Base-by-base conservation (phyloP, 2,888 invertebrate genomes). In the Erebia ligea region DNA sequence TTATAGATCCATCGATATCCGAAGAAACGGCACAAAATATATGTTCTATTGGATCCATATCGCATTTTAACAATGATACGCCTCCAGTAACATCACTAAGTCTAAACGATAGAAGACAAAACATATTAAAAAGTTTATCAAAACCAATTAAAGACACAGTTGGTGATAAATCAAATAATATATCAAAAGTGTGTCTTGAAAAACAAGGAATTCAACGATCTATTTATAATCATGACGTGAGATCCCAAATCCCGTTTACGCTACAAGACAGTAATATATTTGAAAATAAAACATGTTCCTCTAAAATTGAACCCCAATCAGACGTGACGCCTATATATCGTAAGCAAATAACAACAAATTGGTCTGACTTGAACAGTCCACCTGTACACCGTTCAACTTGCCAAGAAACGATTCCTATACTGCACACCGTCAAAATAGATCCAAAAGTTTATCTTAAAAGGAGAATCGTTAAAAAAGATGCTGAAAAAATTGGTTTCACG, bases 391-490 rank as follows among this genome's bases (percentile, higher is more conserved):
- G 40, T 40, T 25, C n/a, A 58, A n/a, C 15, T n/a, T 58, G 34
- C 42, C 54, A 54, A 52, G 42, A 54, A 34, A 56, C 59, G 10
- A 65, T 70, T 48, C 67, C 70, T 8, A 54, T 75, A n/a, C 52
- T 78, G 8, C 72, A 76, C 57, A 73, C 81, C 0, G 72, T 81
- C 0, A 79, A 75, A 48, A 78, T 78, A 64, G 78, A 84, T 50
- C 34, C 58, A 5, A 58, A 58, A 58, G 58, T 9, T 1, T 58
- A n/a, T 25, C 79, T 79, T 15, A 85, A 85, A 57, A 78, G 74
- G 4, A 73, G 71, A 11, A 10, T 73, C 3, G n/a, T 75, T 0
- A 79, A 76, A 4, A 56, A 48, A 3, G 77, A 78, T n/a, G 81
- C 75, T 42, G 42, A 62, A 0, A 73, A 74, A 25, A 15, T 17